Conservation (phyloP, 1,140 invertebrate genomes). For the Batillaria attramentaria region DNA sequence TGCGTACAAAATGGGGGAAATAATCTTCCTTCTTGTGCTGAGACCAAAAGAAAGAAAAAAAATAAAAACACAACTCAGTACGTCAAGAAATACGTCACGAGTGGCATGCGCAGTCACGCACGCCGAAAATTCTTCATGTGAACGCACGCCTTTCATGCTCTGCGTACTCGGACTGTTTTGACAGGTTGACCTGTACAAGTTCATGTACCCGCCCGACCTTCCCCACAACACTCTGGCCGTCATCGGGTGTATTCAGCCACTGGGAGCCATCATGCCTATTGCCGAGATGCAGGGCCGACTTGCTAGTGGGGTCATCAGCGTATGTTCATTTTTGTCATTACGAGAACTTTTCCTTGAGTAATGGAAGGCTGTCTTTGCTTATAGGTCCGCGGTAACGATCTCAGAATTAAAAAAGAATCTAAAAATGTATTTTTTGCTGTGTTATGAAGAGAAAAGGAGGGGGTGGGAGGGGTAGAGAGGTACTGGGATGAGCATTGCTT, state of each 20-base stretch:
- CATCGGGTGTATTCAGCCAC: constrained; percentile 74
- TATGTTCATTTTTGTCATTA: constrained; percentile 18
- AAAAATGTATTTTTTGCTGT: too few relatives aligned
- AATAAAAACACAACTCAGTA: background rate
- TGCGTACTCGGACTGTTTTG: constrained; percentile 8
- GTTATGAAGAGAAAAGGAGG: too few relatives aligned
- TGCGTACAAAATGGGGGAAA: background rate
- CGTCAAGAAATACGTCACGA: background rate
- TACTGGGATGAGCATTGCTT: too few relatives aligned
- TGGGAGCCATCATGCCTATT: constrained; percentile 74
- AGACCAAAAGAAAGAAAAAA: background rate
- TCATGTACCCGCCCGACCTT: constrained; percentile 71
- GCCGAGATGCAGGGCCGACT: constrained; percentile 54
- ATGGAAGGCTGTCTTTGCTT: too few relatives aligned
- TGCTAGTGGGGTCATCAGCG: constrained; percentile 50
- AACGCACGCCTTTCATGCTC: background rate
- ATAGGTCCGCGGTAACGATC: background rate
- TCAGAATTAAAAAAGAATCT: background rate
- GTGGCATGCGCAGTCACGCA: background rate
- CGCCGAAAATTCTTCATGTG: background rate
- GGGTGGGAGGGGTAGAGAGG: too few relatives aligned
- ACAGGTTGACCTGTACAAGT: constrained; percentile 71
- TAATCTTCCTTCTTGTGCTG: too few relatives aligned
- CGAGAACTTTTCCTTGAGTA: too few relatives aligned
- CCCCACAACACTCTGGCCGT: constrained; percentile 69